Evolutionary conservation across 2,888 invertebrate genomes (phyloP).

Genomic region (Volucella zonaria): DNA sequence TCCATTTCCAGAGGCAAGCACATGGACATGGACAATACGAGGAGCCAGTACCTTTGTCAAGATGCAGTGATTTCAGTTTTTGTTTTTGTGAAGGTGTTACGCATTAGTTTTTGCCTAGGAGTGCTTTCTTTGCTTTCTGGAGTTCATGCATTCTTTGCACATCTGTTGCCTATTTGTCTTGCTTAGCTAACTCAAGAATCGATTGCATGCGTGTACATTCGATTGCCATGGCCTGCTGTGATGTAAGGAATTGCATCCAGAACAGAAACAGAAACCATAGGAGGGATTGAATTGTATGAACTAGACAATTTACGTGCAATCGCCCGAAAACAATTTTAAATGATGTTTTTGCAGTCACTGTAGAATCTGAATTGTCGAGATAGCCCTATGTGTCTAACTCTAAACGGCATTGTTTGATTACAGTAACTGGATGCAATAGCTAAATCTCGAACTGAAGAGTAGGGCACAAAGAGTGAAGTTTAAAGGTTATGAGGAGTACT

Average conservation of each 20-base stretch:
- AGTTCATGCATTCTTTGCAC: conserved; percentile 55
- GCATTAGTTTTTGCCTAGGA: background rate
- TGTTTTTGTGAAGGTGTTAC: conserved; percentile 12
- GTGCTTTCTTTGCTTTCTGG: conserved; percentile 10
- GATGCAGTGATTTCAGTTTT: background rate
- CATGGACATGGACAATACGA: conserved; percentile 28
- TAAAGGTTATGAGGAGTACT: too few species aligned
- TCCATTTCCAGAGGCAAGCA: conserved; percentile 40
- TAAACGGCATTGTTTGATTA: too few species aligned
- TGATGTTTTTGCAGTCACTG: too few species aligned
- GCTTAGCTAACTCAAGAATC: conserved; percentile 46
- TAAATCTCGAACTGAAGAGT: too few species aligned
- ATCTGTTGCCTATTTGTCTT: conserved; percentile 64
- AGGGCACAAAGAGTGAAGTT: too few species aligned
- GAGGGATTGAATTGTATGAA: conserved; percentile 8
- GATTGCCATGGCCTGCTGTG: conserved; percentile 36
- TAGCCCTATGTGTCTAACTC: too few species aligned
- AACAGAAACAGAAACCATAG: background rate
- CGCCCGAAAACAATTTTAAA: too few species aligned
- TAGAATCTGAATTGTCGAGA: too few species aligned
- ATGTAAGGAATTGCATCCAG: background rate
- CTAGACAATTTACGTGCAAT: conserved; percentile 11
- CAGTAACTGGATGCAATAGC: too few species aligned
- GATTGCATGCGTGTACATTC: conserved; percentile 38
- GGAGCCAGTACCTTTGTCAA: conserved; percentile 35